Evolutionary conservation across 2,797 vertebrate species (phyloP).

Genomic region (Anguilla obscura): DNA sequence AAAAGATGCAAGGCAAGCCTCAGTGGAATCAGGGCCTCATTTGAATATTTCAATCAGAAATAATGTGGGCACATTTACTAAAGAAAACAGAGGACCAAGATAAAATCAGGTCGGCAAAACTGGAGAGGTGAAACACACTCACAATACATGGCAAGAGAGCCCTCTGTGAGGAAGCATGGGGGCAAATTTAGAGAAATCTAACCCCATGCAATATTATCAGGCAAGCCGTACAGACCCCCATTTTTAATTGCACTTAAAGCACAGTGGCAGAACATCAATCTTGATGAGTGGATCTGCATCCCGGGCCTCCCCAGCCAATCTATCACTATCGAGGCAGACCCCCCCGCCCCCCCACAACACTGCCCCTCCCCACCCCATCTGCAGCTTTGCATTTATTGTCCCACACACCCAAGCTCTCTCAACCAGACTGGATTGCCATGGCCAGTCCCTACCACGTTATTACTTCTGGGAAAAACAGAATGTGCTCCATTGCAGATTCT

Average conservation of each 20-base stretch:
- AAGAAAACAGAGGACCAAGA: not conserved
- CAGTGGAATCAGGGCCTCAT: conserved; percentile 12
- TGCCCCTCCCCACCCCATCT: conserved; percentile 57
- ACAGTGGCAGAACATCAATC: conserved; percentile 84
- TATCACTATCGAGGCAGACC: conserved; percentile 71
- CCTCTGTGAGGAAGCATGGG: conserved; percentile 57
- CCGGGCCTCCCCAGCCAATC: conserved; percentile 77
- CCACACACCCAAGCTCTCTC: conserved; percentile 25
- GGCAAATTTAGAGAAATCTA: conserved; percentile 72
- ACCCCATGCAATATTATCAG: conserved; percentile 64
- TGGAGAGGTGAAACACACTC: not conserved
- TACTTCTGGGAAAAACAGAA: conserved; percentile 17
- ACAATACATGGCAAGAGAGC: conserved; percentile 48
- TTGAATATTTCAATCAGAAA: conserved; percentile 11
- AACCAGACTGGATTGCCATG: conserved; percentile 6
- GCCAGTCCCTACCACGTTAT: not conserved
- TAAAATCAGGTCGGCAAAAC: not conserved
- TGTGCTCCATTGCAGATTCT: not conserved
- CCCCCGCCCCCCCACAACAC: conserved; percentile 39
- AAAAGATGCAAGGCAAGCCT: not conserved
- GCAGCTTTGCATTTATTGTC: conserved; percentile 53
- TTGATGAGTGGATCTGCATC: conserved; percentile 85
- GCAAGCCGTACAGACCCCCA: conserved; percentile 70
- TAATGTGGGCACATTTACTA: not conserved
- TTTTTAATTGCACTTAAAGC: conserved; percentile 87